Evolutionary conservation across 2,888 invertebrate species (phyloP), one percentile per base, ranked within the genome.

Genomic region (Rotaria macrura): DNA sequence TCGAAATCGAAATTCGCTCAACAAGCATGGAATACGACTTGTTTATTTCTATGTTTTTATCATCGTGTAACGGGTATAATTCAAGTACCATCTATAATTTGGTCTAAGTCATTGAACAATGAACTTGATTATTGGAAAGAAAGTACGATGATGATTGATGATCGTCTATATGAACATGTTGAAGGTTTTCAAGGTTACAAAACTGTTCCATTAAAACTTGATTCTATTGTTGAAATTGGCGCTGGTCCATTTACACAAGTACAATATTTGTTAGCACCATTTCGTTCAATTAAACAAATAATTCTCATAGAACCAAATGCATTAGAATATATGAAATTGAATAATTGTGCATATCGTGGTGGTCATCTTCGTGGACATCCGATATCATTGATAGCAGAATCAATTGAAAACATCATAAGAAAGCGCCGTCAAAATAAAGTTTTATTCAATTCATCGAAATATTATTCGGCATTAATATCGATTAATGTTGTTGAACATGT

Each of bases 401-500:
- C 65, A 9, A 65, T 65, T 65, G 65, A 65, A 34, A 29, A 10
- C 20, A 5, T 65, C 10, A 65, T 65, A 12, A 17, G 29, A 65
- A 65, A 65, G 29, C 52, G 52, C 7, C 52, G 52, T 52, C 9
- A 65, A 29, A 9, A 34, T 12, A 29, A 29, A 10, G n/a, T 9
- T 12, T 29, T 17, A 1, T 29, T 12, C 3, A 65, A 10, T 29
- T 12, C n/a, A 12, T 17, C n/a, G 6, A n/a, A 65, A 65, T 29
- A 29, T 29, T 65, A 65, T 65, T 65, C 65, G 4, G 34, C 14
- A 29, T 9, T 65, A 29, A 34, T 65, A 2, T 9, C 65, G 14
- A 65, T 65, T 12, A 65, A 65, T 65, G 65, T 65, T 29, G 65
- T 65, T 65, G 65, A 65, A 65, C 65, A 65, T 65, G 65, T 65